These are phyloP conservation scores for Ceratosolen fusciceps DNA, from an alignment of 1,140 invertebrate species.

Conservation along the genomic window DNA sequence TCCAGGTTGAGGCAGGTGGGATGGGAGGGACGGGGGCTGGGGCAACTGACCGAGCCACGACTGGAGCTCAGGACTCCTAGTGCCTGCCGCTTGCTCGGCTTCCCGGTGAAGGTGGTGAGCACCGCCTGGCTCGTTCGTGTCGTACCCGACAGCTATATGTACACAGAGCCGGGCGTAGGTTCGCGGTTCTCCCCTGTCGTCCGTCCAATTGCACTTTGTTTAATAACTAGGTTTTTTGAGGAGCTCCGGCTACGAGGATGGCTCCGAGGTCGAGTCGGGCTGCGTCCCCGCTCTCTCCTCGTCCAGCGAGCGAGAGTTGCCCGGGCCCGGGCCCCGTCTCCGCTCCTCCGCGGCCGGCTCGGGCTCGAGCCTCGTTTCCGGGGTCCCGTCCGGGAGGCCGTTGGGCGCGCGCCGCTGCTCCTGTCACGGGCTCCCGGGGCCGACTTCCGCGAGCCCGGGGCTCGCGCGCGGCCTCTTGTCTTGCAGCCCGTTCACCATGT, in stretches of 20 bases:
- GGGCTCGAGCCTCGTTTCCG: background rate
- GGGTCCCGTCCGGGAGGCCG: constrained; percentile 53
- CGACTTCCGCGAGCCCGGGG: constrained; percentile 56
- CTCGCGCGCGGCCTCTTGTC: constrained; percentile 73
- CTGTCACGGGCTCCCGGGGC: constrained; percentile 70
- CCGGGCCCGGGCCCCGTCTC: constrained; percentile 7
- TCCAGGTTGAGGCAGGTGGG: constrained; percentile 56
- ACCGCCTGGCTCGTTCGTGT: constrained; percentile 52
- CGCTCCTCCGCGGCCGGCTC: constrained; percentile 10
- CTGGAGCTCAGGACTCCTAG: too few species aligned
- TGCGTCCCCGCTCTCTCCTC: constrained; percentile 53
- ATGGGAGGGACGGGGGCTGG: background rate
- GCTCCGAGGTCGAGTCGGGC: constrained; percentile 69
- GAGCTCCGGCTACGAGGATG: constrained; percentile 63
- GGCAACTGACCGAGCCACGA: too few species aligned
- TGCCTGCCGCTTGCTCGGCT: too few species aligned
- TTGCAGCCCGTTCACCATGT: constrained; percentile 95
- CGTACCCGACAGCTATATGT: constrained; percentile 55
- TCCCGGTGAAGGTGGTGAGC: constrained; percentile 63
- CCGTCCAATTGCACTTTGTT: constrained; percentile 68
- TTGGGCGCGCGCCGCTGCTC: constrained; percentile 65
- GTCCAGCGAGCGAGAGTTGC: constrained; percentile 52
- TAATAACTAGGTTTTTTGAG: background rate
- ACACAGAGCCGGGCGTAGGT: constrained; percentile 49
- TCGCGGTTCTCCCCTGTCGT: constrained; percentile 19